Conservation (phyloP, 2,888 invertebrate species). For the Rapana venosa region DNA sequence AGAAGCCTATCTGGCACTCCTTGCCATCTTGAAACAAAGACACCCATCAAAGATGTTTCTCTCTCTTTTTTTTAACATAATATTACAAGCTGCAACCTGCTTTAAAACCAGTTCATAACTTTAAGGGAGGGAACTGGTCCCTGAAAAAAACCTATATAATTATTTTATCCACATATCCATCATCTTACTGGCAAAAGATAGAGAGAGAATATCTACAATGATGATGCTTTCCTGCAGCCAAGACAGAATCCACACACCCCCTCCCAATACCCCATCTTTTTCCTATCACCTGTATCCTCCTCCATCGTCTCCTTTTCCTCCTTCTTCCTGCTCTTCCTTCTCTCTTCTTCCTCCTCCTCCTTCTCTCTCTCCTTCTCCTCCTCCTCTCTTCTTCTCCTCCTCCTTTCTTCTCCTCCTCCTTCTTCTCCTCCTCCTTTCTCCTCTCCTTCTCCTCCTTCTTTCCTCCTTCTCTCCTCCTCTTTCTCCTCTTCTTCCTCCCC, state of each 20-base stretch:
- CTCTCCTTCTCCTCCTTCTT: neutral
- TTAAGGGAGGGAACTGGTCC: no score
- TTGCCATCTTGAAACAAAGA: no score
- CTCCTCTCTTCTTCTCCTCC: neutral
- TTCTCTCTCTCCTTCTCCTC: constrained; percentile 12
- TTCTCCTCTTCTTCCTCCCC: neutral
- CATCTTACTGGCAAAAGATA: no score
- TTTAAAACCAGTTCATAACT: no score
- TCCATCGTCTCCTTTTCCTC: neutral
- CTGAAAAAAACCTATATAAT: no score
- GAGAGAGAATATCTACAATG: no score
- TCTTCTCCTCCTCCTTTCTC: neutral
- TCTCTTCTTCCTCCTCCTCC: neutral
- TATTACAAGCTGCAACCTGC: no score
- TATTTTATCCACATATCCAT: no score
- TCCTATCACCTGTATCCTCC: neutral
- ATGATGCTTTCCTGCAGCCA: no score
- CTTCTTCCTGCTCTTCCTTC: neutral
- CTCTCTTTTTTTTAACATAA: no score
- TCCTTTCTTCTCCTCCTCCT: neutral
- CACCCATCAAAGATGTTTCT: no score
- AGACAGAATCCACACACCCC: neutral
- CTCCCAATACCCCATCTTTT: neutral
- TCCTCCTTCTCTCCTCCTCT: neutral
- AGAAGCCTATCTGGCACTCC: no score